phyloP scores from a whole-genome alignment of 35 echinoderm and acorn worm genomes.

The Eucidaris tribuloides region DNA sequence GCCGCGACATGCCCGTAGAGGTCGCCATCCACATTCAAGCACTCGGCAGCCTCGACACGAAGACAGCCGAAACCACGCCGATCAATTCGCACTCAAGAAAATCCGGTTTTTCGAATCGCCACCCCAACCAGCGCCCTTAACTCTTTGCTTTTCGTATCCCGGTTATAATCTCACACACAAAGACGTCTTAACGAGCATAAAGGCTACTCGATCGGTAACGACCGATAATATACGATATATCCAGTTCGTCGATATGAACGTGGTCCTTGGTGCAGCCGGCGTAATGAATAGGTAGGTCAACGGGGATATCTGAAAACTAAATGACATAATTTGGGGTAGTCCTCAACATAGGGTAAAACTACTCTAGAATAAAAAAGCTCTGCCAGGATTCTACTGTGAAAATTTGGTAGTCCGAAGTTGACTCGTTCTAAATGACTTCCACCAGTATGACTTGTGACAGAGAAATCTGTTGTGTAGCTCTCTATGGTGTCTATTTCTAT shows the following conservation, averaged over 20 bases:
- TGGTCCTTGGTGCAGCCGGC: slow-evolving; percentile 82
- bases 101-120: slow-evolving; percentile 69
- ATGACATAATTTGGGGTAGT: too few species aligned
- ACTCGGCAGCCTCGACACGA: neutral
- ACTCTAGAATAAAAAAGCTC: too few species aligned
- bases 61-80: too few species aligned
- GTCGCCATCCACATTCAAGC: neutral
- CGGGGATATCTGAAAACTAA: too few species aligned
- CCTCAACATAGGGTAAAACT: too few species aligned
- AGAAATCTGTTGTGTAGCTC: too few species aligned
- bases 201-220: neutral
- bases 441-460: too few species aligned
- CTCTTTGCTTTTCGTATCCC: slow-evolving; percentile 73
- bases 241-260: slow-evolving; percentile 99
- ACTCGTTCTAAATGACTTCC: too few species aligned
- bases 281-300: slow-evolving; percentile 74
- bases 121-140: slow-evolving; percentile 76
- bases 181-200: slow-evolving; percentile 56
- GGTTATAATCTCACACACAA: slow-evolving; percentile 63
- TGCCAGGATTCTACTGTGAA: too few species aligned
- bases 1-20: neutral
- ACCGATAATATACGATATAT: slow-evolving; percentile 60
- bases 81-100: slow-evolving; percentile 72
- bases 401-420: too few species aligned
- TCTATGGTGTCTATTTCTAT: too few species aligned